phyloP scores from a whole-genome alignment of 2,888 invertebrate species.

The Eupsilia transversa region DNA sequence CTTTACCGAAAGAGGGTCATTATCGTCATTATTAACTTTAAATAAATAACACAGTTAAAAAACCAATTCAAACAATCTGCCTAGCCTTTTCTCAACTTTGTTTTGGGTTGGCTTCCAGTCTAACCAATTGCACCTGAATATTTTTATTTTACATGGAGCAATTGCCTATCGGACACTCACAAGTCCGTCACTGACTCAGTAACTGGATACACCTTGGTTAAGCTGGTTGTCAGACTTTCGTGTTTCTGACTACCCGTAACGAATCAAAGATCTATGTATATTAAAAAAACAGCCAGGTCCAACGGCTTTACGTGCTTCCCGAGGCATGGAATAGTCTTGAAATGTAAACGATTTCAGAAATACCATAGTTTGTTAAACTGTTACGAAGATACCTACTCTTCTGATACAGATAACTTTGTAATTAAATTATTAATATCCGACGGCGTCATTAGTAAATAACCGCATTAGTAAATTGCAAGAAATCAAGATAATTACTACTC shows the following conservation, averaged over 20 bases:
- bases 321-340: neutral
- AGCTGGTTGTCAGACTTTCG: neutral
- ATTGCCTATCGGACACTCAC: neutral
- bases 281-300: neutral
- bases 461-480: neutral
- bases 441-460: neutral
- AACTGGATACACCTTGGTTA: neutral
- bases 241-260: neutral
- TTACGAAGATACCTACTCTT: neutral
- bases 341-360: neutral
- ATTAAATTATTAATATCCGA: neutral
- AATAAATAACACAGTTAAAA: no score
- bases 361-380: neutral
- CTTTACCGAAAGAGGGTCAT: no score
- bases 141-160: neutral
- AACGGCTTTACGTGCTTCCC: neutral
- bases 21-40: no score
- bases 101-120: neutral
- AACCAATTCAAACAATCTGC: no score
- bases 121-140: neutral
- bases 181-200: neutral
- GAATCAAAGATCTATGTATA: no score
- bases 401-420: neutral
- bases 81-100: neutral
- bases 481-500: constrained; percentile 6